These are phyloP conservation scores for Hypotaenidia okinawae DNA, from an alignment of 2,797 vertebrate genomes.

Conservation along the genomic window DNA sequence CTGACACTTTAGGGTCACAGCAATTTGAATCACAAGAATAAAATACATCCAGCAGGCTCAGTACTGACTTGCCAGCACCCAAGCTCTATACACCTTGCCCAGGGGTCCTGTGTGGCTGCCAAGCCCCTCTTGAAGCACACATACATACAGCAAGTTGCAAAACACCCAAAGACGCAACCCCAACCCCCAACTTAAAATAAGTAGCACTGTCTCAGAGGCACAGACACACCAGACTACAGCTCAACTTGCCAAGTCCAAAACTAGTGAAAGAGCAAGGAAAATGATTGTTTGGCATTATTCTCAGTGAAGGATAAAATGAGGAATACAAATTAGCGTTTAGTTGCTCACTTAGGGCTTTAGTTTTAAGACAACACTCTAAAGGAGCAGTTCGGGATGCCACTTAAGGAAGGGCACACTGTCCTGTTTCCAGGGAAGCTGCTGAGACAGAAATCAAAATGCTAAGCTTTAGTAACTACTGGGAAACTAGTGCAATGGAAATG, in stretches of 20 bases:
- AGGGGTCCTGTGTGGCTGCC: not conserved
- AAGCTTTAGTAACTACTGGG: constrained; percentile 14
- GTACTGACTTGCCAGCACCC: not conserved
- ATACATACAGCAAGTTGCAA: not conserved
- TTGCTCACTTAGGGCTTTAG: not conserved
- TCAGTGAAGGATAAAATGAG: not conserved
- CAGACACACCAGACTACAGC: not conserved
- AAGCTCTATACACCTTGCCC: not conserved
- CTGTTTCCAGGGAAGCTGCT: not conserved
- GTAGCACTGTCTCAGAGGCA: not conserved
- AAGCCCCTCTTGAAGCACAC: not conserved
- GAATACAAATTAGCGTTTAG: not conserved
- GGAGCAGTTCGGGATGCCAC: not conserved
- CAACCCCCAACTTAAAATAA: not conserved
- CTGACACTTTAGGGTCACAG: not conserved
- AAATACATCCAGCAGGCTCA: not conserved
- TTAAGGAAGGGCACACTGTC: not conserved
- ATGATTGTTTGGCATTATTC: not conserved
- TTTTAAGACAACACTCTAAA: not conserved
- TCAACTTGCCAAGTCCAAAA: not conserved
- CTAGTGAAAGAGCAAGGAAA: not conserved
- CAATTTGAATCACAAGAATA: not conserved
- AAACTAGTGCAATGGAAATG: not conserved
- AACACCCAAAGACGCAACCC: not conserved
- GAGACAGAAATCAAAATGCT: constrained; percentile 9